phyloP scores from a whole-genome alignment of 2,888 invertebrate species.

The Drosophila aldrichi region DNA sequence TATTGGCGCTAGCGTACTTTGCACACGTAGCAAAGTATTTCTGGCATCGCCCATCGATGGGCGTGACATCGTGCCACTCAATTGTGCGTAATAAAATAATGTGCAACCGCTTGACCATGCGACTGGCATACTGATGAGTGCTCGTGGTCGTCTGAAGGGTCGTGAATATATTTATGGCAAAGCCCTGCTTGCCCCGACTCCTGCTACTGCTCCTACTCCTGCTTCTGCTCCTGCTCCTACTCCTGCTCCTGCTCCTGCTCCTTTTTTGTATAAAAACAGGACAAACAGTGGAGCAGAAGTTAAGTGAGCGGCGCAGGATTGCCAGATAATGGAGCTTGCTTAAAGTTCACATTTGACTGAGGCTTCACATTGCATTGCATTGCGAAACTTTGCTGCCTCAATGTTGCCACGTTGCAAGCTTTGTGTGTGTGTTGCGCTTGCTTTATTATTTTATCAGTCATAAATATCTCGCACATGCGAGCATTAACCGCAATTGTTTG shows the following conservation, averaged over 20 bases:
- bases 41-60: slow-evolving; percentile 42
- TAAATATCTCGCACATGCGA: slow-evolving; percentile 75
- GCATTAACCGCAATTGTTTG: slow-evolving; percentile 79
- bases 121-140: slow-evolving; percentile 75
- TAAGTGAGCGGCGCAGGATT: slow-evolving; percentile 31
- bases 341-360: slow-evolving; percentile 6
- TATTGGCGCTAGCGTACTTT: slow-evolving; percentile 8
- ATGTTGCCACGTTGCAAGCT: slow-evolving; percentile 24
- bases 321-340: slow-evolving; percentile 9
- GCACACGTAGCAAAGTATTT: slow-evolving; percentile 40
- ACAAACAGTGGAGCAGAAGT: slow-evolving; percentile 1
- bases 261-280: slow-evolving; percentile 1
- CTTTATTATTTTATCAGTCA: slow-evolving; percentile 79
- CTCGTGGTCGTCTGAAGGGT: slow-evolving; percentile 13
- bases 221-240: neutral
- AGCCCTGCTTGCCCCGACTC: slow-evolving; percentile 32
- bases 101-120: slow-evolving; percentile 71
- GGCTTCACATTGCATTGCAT: neutral
- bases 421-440: slow-evolving; percentile 32
- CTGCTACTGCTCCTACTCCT: neutral
- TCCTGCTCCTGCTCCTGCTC: neutral
- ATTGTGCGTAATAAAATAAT: slow-evolving; percentile 79
- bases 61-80: slow-evolving; percentile 66
- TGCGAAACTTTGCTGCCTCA: slow-evolving; percentile 4
- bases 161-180: slow-evolving; percentile 48